These are phyloP conservation scores for Tyrannus savana DNA, from an alignment of 2,113 vertebrate species.

Conservation along the genomic window DNA sequence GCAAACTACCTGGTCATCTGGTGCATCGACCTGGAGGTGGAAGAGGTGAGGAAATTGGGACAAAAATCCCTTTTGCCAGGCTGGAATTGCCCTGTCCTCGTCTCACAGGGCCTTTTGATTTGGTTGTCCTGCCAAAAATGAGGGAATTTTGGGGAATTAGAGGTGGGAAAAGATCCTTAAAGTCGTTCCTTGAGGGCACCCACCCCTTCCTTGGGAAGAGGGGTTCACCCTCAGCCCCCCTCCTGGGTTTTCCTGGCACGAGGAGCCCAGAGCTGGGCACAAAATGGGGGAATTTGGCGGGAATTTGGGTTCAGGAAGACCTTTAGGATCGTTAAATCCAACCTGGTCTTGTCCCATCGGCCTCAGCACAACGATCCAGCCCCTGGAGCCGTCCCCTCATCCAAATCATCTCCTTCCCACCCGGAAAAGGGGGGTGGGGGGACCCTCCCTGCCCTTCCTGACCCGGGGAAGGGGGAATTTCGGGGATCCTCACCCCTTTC, in stretches of 20 bases:
- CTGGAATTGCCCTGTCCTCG: fast-evolving
- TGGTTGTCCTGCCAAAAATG: no score
- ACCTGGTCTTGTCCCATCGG: fast-evolving
- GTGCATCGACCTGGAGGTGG: constrained; percentile 96
- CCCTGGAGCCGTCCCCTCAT: not conserved
- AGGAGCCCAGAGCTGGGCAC: fast-evolving
- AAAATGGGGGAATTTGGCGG: not conserved
- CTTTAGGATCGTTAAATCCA: not conserved
- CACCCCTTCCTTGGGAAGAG: fast-evolving
- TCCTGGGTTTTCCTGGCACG: not conserved
- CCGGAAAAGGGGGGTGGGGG: not conserved
- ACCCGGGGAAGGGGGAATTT: fast-evolving
- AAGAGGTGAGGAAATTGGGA: constrained; percentile 78
- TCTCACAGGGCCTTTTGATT: fast-evolving
- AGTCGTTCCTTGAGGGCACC: fast-evolving
- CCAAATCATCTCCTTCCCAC: fast-evolving
- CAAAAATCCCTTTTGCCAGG: not conserved
- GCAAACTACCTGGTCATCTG: constrained; percentile 96
- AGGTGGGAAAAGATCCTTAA: no score
- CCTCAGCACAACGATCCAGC: fast-evolving
- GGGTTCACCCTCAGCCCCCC: not conserved
- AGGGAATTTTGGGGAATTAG: not conserved
- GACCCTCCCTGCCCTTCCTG: not conserved
- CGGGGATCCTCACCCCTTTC: fast-evolving
- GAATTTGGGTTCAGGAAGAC: no score